Evolutionary conservation across 2,113 vertebrate species (phyloP).

Genomic region (Eira barbara): DNA sequence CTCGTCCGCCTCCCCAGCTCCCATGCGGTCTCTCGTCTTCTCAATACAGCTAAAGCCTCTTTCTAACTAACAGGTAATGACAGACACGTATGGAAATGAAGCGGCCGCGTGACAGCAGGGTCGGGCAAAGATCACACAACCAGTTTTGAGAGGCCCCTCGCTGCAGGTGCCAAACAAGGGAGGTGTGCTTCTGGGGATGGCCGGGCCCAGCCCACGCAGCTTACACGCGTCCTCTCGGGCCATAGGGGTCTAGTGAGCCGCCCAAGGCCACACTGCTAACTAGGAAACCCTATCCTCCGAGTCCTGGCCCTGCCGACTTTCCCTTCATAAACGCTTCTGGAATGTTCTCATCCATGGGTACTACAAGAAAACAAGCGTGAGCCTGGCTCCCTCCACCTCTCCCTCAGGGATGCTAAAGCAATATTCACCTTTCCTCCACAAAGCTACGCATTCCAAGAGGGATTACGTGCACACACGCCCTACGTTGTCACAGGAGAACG

Average conservation of each 20-base stretch:
- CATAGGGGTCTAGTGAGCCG: not conserved
- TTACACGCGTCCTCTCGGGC: not conserved
- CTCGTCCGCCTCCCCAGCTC: not conserved
- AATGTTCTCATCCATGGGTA: not conserved
- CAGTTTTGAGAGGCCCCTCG: not conserved
- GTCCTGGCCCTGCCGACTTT: not conserved
- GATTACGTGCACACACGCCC: accelerated
- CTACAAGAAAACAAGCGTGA: not conserved
- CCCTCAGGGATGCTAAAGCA: not conserved
- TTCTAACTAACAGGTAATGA: not conserved
- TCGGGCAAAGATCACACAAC: not conserved
- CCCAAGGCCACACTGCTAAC: not conserved
- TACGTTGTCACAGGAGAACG: not conserved
- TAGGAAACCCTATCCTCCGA: not conserved
- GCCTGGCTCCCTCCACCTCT: too few species aligned
- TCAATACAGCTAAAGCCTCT: not conserved
- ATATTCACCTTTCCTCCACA: not conserved
- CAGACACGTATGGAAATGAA: not conserved
- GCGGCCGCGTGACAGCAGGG: not conserved
- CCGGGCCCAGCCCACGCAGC: not conserved
- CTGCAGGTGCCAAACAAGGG: not conserved
- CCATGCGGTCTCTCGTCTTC: not conserved
- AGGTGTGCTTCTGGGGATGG: not conserved
- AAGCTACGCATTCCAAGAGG: not conserved
- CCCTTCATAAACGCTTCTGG: not conserved